Evolutionary conservation across 2,113 vertebrate genomes (phyloP).

Genomic region (Campylomormyrus numenius): DNA sequence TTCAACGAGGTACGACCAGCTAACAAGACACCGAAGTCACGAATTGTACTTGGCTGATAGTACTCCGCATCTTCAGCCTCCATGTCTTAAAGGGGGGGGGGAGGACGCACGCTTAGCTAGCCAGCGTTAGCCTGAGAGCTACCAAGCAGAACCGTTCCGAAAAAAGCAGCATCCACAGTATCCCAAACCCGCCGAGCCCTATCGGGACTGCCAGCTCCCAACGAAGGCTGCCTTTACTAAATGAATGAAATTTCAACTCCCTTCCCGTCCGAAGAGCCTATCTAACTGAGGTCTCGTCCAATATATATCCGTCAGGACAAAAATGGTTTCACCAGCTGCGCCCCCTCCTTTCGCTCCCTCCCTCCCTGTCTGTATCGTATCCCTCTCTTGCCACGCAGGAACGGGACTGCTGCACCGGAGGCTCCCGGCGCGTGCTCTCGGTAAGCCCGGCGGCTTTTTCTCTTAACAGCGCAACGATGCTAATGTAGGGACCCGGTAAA

Average conservation of each 20-base stretch:
- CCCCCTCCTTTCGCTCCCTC: constrained; percentile 27
- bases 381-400: constrained; percentile 56
- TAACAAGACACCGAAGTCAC: not conserved
- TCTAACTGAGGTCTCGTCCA: constrained; percentile 29
- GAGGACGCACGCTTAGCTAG: constrained; percentile 33
- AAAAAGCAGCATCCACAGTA: not conserved
- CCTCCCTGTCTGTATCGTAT: constrained; percentile 32
- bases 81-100: constrained; percentile 52
- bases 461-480: not conserved
- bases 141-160: not conserved
- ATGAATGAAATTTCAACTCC: constrained; percentile 56
- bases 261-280: constrained; percentile 35
- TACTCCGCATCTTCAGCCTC: constrained; percentile 42
- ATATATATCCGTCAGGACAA: constrained; percentile 38
- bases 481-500: not conserved
- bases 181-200: not conserved
- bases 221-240: not conserved
- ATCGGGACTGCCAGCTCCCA: not conserved
- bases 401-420: constrained; percentile 40
- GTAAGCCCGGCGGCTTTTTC: not conserved
- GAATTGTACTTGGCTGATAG: not conserved
- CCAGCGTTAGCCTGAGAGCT: constrained; percentile 21
- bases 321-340: constrained; percentile 45
- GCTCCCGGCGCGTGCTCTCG: not conserved
- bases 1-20: not conserved